These are phyloP conservation scores for Brachirus orientalis DNA, from an alignment of 2,113 vertebrate genomes.

Conservation along the genomic window DNA sequence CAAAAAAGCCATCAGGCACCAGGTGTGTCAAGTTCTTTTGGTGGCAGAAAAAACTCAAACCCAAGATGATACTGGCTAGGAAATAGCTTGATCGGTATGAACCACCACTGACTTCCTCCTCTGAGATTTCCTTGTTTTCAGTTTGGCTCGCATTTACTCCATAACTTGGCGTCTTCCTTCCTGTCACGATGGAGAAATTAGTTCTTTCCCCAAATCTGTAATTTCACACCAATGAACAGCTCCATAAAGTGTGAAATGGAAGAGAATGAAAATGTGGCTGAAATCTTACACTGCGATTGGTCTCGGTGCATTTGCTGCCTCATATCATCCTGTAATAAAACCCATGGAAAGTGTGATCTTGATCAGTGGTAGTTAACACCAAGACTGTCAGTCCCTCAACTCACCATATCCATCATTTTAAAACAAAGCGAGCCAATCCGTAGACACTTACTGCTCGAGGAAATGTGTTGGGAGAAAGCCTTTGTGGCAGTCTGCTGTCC, in stretches of 20 bases:
- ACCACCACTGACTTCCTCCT: conserved; percentile 2
- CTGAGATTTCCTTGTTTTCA: not conserved
- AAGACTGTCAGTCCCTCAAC: not conserved
- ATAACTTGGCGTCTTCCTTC: not conserved
- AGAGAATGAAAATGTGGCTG: conserved; percentile 46
- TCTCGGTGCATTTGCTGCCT: conserved; percentile 41
- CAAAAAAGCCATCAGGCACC: too few relatives aligned
- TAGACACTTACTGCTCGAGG: conserved; percentile 25
- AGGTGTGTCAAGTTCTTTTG: too few relatives aligned
- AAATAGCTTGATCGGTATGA: too few relatives aligned
- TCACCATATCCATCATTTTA: conserved; percentile 8
- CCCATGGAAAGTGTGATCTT: conserved; percentile 25
- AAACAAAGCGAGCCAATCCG: not conserved
- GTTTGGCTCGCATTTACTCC: conserved; percentile 30
- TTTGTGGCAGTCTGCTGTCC: conserved; percentile 52
- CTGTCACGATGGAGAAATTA: conserved; percentile 32
- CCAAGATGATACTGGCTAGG: too few relatives aligned
- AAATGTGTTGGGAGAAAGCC: conserved; percentile 37
- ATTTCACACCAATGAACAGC: conserved; percentile 41
- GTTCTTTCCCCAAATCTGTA: conserved; percentile 27
- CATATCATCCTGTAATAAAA: conserved; percentile 23
- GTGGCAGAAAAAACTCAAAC: too few relatives aligned
- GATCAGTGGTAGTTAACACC: conserved; percentile 13
- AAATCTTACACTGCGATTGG: conserved; percentile 31
- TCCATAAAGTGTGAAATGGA: conserved; percentile 67